Base-by-base conservation (phyloP, 2,888 invertebrate genomes). In the Neoascia interrupta region DNA sequence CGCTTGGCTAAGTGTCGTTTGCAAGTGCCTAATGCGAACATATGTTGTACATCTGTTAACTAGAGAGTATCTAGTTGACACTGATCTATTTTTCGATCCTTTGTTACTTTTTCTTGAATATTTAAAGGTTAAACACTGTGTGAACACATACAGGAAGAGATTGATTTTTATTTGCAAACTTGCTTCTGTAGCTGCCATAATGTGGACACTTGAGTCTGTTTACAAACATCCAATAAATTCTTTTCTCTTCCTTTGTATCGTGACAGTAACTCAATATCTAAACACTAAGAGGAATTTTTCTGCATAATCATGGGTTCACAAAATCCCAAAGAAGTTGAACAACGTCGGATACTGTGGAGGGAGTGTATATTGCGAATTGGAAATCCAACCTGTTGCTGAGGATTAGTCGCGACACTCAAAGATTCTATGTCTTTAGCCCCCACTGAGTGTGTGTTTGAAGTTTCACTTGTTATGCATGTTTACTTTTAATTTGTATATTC, bases 331-430 rank as follows among this genome's bases (percentile, higher is more conserved):
- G 21, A 11, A 45, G 13, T n/a, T 11, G 13, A 26, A 34, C 10
- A 5, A 13, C 11, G n/a, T n/a, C 18, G 16, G n/a, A 18, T 6
- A 21, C 13, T 6, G 56, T 16, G 18, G 37, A 58, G 39, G 60
- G 36, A 37, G 34, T 43, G 34, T 39, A 43, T 72, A 54, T 64
- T 73, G 31, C 56, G 51, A 58, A 58, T 43, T 54, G 21, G 49
- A 41, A 41, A 70, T 75, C 43, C 60, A 76, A 76, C 76, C 64
- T 76, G 70, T 76, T 70, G 64, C 60, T 41, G 53, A 37, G 60
- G 70, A 76, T 72, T 76, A 64, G 41, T 11, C 56, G 37, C 16
- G 18, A 19, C 13, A 13, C 56, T 41, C 23, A 21, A 34, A 36
- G 8, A 13, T n/a, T 5, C 6, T 21, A 4, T 51, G 36, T 13